Percentiles rank a stretch among this genome's conserved stretches.
Evolutionary conservation across 2,797 vertebrate species (phyloP).

Genomic region (Hoplostethus mediterraneus): DNA sequence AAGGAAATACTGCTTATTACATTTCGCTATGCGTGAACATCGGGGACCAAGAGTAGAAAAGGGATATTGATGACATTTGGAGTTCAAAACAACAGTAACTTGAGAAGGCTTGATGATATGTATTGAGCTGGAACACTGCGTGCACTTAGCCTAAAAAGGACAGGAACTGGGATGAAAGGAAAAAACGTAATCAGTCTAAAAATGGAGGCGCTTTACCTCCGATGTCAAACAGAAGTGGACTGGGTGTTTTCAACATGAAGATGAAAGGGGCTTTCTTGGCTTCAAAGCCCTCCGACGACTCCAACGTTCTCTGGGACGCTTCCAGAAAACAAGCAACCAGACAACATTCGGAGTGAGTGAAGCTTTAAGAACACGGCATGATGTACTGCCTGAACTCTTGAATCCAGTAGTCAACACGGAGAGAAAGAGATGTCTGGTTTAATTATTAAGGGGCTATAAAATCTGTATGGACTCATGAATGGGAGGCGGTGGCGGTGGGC

Average conservation of each 20-base stretch:
- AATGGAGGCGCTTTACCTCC: slow-evolving; percentile 24
- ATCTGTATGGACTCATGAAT: slow-evolving; percentile 5
- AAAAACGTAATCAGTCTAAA: slow-evolving; percentile 33
- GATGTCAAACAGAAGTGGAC: slow-evolving; percentile 58
- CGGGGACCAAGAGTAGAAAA: neutral
- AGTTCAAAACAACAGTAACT: slow-evolving; percentile 18
- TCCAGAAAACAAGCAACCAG: slow-evolving; percentile 59
- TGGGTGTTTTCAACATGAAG: slow-evolving; percentile 48
- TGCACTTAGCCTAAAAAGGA: slow-evolving; percentile 27
- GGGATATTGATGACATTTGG: slow-evolving; percentile 8
- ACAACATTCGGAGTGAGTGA: slow-evolving; percentile 13
- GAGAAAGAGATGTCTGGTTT: slow-evolving; percentile 21
- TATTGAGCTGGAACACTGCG: neutral
- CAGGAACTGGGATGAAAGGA: slow-evolving; percentile 45
- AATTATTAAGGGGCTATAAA: slow-evolving; percentile 46
- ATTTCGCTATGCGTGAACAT: neutral
- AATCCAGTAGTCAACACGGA: neutral
- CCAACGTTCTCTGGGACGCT: slow-evolving; percentile 42
- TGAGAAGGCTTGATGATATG: slow-evolving; percentile 31
- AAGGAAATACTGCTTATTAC: slow-evolving; percentile 13
- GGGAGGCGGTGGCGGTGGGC: no score
- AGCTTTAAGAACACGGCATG: slow-evolving; percentile 10
- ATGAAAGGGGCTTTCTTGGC: slow-evolving; percentile 59
- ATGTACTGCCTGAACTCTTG: slow-evolving; percentile 38
- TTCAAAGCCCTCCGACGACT: slow-evolving; percentile 37